These are phyloP conservation scores for Sesamia nonagrioides DNA, from an alignment of 1,140 invertebrate genomes.

Conservation along the genomic window DNA sequence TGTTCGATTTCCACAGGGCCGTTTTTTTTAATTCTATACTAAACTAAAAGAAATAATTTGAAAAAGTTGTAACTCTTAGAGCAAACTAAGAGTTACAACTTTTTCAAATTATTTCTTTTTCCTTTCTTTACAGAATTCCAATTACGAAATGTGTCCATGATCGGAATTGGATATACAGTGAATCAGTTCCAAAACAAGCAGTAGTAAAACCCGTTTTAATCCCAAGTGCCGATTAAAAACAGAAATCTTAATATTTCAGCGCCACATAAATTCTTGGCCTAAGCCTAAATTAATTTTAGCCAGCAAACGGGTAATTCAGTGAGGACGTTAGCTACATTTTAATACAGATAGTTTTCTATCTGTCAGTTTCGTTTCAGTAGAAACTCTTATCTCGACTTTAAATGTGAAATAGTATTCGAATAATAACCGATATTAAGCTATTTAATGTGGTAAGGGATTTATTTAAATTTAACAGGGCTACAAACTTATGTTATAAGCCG, in stretches of 20 bases:
- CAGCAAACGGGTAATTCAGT: slow-evolving; percentile 25
- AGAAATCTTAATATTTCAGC: neutral
- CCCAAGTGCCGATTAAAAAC: neutral
- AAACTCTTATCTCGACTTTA: neutral
- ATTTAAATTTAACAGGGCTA: no score
- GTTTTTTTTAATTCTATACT: no score
- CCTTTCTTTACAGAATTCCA: no score
- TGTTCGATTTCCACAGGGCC: no score
- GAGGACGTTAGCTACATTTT: slow-evolving; percentile 13
- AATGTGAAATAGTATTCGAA: neutral
- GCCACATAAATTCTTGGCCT: slow-evolving; percentile 9
- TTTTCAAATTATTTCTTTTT: no score
- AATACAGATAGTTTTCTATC: slow-evolving; percentile 20
- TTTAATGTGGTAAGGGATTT: no score
- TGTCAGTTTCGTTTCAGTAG: neutral
- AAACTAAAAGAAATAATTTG: no score
- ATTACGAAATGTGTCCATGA: neutral
- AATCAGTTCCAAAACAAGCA: no score
- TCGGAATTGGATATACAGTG: neutral
- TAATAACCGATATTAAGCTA: no score
- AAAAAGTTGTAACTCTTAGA: no score
- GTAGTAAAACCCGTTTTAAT: neutral
- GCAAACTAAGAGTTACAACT: no score
- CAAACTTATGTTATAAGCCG: no score
- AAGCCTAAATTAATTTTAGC: slow-evolving; percentile 36